Conservation (phyloP, 2,113 vertebrate genomes). For the Centrocercus urophasianus region DNA sequence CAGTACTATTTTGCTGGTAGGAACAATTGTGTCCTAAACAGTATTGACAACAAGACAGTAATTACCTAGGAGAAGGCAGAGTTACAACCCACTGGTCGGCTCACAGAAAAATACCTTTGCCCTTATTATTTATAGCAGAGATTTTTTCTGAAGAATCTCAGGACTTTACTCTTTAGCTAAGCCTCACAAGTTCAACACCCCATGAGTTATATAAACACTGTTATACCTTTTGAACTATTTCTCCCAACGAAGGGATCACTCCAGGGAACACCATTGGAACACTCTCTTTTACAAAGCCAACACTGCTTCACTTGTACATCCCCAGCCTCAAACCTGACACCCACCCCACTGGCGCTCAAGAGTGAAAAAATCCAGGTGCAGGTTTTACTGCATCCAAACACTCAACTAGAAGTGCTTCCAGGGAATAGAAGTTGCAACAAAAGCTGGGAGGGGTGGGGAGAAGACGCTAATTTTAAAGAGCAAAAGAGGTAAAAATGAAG, state of each 20-base stretch:
- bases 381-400: not conserved
- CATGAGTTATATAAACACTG: constrained; percentile 57
- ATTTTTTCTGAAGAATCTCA: not conserved
- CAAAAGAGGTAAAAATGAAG: not conserved
- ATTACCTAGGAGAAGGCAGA: not conserved
- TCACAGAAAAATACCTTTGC: constrained; percentile 23
- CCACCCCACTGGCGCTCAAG: not conserved
- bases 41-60: not conserved
- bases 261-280: not conserved
- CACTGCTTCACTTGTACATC: not conserved
- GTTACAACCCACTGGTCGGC: not conserved
- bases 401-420: not conserved
- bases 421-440: not conserved
- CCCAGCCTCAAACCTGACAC: not conserved
- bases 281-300: not conserved
- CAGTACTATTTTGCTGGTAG: not conserved
- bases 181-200: constrained; percentile 59
- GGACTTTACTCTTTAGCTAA: constrained; percentile 62
- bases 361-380: not conserved
- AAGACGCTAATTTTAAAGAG: not conserved
- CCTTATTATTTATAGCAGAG: constrained; percentile 11
- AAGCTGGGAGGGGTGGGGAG: not conserved
- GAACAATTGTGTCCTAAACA: not conserved
- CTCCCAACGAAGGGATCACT: constrained; percentile 24
- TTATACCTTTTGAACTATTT: constrained; percentile 26